Conservation (phyloP, 2,113 vertebrate species). For the Gopherus evgoodei region DNA sequence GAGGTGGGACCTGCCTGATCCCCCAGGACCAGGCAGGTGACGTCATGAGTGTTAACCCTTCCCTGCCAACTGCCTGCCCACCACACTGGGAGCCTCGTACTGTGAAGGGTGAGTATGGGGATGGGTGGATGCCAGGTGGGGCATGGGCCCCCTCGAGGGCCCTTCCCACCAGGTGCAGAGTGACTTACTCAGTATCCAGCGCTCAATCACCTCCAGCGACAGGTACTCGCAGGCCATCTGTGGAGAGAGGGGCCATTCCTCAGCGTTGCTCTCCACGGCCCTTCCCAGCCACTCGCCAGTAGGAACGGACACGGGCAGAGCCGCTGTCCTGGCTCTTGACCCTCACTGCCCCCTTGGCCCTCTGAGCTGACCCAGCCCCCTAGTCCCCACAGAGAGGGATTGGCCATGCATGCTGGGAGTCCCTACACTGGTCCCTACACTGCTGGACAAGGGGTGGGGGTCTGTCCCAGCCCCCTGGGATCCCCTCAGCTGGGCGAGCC, state of each 20-base stretch:
- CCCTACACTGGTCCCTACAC: too few species aligned
- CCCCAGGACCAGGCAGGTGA: too few species aligned
- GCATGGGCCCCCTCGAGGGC: too few species aligned
- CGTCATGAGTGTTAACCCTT: too few species aligned
- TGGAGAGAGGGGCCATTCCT: neutral
- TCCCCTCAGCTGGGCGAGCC: neutral
- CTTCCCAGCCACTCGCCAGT: rapidly evolving
- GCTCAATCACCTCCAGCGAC: slow-evolving; percentile 92
- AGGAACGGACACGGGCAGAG: neutral
- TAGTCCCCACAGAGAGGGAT: too few species aligned
- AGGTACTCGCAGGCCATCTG: slow-evolving; percentile 96
- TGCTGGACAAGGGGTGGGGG: too few species aligned
- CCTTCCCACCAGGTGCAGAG: too few species aligned
- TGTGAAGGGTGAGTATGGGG: neutral
- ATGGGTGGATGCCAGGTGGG: too few species aligned
- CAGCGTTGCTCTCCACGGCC: neutral
- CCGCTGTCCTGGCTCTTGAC: neutral
- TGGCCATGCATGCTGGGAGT: neutral
- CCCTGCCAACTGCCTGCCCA: too few species aligned
- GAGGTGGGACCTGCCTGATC: too few species aligned
- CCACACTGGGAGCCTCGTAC: too few species aligned
- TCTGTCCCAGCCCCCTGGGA: neutral
- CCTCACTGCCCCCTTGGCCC: neutral
- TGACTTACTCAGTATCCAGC: slow-evolving; percentile 93
- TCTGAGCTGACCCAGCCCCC: too few species aligned